Percentiles rank a stretch among this genome's conserved stretches.
These are phyloP conservation scores for Chromobotia macracanthus DNA, from an alignment of 2,797 vertebrate species.

Conservation along the genomic window DNA sequence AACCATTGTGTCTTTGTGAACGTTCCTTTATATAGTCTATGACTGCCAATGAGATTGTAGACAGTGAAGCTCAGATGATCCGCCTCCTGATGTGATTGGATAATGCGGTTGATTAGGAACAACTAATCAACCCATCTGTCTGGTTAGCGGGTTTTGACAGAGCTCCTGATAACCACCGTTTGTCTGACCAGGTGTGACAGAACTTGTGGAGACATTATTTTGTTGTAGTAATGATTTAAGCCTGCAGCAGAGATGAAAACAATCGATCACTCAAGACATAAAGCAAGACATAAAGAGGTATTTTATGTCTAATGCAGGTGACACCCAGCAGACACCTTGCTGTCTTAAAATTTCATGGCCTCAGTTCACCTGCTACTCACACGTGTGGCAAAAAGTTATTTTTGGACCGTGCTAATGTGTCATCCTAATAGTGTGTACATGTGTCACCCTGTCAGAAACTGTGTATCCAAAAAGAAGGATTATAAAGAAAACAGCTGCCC, in stretches of 20 bases:
- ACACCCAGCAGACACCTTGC: too few species aligned
- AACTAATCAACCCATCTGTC: slow-evolving; percentile 11
- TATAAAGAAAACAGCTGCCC: slow-evolving; percentile 6
- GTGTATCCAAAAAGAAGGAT: not conserved
- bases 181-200: slow-evolving; percentile 16
- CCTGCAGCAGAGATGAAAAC: not conserved
- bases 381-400: too few species aligned
- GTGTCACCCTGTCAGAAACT: not conserved
- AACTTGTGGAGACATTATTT: not conserved
- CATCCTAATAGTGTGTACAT: not conserved
- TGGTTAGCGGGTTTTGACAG: slow-evolving; percentile 19
- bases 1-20: too few species aligned
- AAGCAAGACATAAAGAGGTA: too few species aligned
- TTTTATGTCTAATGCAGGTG: too few species aligned
- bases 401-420: not conserved
- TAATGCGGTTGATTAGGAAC: too few species aligned
- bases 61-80: too few species aligned
- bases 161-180: not conserved
- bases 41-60: too few species aligned
- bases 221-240: slow-evolving; percentile 10
- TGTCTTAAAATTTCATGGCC: too few species aligned
- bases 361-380: too few species aligned
- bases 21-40: too few species aligned
- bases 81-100: too few species aligned
- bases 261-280: not conserved